Evolutionary conservation across 2,797 vertebrate genomes (phyloP).

Genomic region (Anguilla anguilla): DNA sequence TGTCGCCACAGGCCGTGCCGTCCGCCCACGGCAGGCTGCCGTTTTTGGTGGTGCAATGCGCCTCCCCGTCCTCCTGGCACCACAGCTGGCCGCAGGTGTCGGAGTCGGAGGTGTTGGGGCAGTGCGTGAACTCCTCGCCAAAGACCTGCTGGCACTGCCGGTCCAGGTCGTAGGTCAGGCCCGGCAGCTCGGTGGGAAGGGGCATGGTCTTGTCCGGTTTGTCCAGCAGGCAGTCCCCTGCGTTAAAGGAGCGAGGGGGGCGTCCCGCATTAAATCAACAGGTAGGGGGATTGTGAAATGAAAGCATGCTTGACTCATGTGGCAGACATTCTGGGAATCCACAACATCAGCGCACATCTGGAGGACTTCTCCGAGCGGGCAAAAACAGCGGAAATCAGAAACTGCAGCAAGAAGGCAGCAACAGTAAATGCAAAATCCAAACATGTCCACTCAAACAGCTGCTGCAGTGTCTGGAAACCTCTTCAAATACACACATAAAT

Average conservation of each 20-base stretch:
- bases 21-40: constrained; percentile 92
- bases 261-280: constrained; percentile 35
- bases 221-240: constrained; percentile 94
- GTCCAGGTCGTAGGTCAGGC: constrained; percentile 82
- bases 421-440: not conserved
- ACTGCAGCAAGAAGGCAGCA: not conserved
- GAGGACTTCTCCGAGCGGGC: not conserved
- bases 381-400: constrained; percentile 11
- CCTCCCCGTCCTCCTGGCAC: constrained; percentile 80
- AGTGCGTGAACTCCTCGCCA: constrained; percentile 85
- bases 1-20: constrained; percentile 77
- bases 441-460: not conserved
- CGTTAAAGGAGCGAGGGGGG: not conserved
- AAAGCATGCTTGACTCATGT: constrained; percentile 39
- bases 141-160: constrained; percentile 96
- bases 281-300: constrained; percentile 44
- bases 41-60: constrained; percentile 87
- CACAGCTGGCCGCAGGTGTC: constrained; percentile 90
- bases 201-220: constrained; percentile 74
- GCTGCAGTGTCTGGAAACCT: not conserved
- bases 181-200: constrained; percentile 79
- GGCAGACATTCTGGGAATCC: constrained; percentile 49
- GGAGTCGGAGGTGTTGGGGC: constrained; percentile 83
- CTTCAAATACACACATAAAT: not conserved
- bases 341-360: constrained; percentile 56